These are phyloP conservation scores for Conopomorpha cramerella DNA, from an alignment of 1,140 invertebrate genomes.

Conservation along the genomic window DNA sequence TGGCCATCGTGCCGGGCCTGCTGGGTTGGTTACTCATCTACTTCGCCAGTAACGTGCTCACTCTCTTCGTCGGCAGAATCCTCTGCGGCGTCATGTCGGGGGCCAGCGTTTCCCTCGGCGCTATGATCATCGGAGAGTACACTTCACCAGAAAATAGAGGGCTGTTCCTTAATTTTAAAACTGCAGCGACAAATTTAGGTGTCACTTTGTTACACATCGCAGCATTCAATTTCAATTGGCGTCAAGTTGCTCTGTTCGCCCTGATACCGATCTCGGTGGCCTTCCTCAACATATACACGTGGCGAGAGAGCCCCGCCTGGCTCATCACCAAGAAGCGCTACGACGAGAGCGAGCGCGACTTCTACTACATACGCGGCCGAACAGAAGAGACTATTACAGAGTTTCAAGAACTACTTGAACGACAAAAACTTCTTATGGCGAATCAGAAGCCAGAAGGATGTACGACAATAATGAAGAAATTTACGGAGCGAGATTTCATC, in stretches of 20 bases:
- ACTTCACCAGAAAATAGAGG: conserved; percentile 28
- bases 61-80: conserved; percentile 21
- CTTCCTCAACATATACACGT: conserved; percentile 20
- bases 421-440: conserved; percentile 17
- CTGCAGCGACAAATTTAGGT: conserved; percentile 26
- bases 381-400: conserved; percentile 16
- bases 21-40: conserved; percentile 30
- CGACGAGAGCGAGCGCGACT: conserved; percentile 20
- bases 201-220: conserved; percentile 22
- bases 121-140: conserved; percentile 38
- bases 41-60: conserved; percentile 15
- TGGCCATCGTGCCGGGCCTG: conserved; percentile 21
- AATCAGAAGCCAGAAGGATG: background rate
- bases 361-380: conserved; percentile 28
- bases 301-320: conserved; percentile 40
- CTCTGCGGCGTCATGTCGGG: conserved; percentile 23
- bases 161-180: conserved; percentile 38
- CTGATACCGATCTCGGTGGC: conserved; percentile 15
- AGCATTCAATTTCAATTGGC: conserved; percentile 24
- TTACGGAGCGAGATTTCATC: conserved; percentile 26
- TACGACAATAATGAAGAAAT: conserved; percentile 15
- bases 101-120: conserved; percentile 27
- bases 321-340: conserved; percentile 21
- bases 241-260: conserved; percentile 20
- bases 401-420: conserved; percentile 19